Percentiles rank a stretch among this genome's conserved stretches.
Evolutionary conservation across 2,888 invertebrate genomes (phyloP).

Genomic region (Dicranocentrus wangi): DNA sequence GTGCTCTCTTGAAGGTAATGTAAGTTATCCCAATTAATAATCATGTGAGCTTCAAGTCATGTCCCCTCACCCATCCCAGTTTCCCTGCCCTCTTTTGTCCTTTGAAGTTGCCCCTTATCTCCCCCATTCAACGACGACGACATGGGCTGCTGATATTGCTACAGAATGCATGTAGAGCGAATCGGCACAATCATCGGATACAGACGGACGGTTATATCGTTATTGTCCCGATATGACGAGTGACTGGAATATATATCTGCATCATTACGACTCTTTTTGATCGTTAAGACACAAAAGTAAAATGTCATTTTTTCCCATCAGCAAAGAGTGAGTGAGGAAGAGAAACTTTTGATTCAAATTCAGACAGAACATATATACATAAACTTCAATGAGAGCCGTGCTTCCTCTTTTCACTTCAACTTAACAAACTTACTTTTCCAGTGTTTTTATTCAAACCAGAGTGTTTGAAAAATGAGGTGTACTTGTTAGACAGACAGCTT

Average conservation of each 20-base stretch:
- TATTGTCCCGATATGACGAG: slow-evolving; percentile 36
- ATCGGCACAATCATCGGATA: slow-evolving; percentile 21
- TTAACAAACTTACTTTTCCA: slow-evolving; percentile 21
- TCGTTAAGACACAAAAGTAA: slow-evolving; percentile 10
- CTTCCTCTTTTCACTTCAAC: slow-evolving; percentile 18
- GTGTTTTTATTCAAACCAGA: slow-evolving; percentile 21
- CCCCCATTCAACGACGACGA: too few relatives aligned
- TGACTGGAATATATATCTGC: slow-evolving; percentile 59
- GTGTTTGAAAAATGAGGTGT: slow-evolving; percentile 51
- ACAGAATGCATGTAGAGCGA: slow-evolving; percentile 50
- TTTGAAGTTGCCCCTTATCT: slow-evolving; percentile 36
- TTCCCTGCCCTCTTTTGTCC: background rate
- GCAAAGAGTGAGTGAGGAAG: slow-evolving; percentile 5
- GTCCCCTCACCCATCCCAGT: slow-evolving; percentile 19
- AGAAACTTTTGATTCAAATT: slow-evolving; percentile 28
- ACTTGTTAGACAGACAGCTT: slow-evolving; percentile 1
- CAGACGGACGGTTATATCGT: background rate
- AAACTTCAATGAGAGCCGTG: background rate
- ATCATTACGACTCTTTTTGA: slow-evolving; percentile 33
- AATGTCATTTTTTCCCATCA: slow-evolving; percentile 50
- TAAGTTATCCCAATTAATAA: slow-evolving; percentile 55
- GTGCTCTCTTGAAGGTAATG: slow-evolving; percentile 28
- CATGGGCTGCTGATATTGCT: slow-evolving; percentile 39
- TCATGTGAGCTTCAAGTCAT: slow-evolving; percentile 39
- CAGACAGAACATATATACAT: background rate